Conservation (phyloP, 2,888 invertebrate genomes). For the Chesias legatella region DNA sequence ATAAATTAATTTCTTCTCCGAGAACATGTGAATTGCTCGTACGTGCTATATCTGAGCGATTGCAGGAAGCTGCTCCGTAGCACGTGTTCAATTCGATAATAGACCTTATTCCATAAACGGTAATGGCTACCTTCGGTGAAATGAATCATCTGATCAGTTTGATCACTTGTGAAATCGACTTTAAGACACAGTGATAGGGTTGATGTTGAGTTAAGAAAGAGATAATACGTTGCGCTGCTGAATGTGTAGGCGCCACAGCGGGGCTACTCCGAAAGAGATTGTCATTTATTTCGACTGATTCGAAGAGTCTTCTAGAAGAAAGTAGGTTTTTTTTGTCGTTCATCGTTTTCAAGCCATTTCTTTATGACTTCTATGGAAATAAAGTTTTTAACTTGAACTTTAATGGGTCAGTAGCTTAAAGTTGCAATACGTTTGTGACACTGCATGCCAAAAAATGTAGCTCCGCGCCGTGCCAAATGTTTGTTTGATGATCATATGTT, state of each 20-base stretch:
- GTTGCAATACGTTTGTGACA: too few species aligned
- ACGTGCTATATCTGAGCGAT: constrained; percentile 56
- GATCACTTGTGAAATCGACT: constrained; percentile 2
- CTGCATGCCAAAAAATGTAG: too few species aligned
- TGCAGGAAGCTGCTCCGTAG: constrained; percentile 42
- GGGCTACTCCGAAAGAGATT: constrained; percentile 22
- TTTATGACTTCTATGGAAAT: too few species aligned
- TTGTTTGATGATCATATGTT: too few species aligned
- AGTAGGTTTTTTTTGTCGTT: too few species aligned
- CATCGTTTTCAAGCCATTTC: too few species aligned
- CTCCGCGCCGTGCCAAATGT: too few species aligned
- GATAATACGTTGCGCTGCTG: constrained; percentile 18
- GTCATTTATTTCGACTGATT: background rate
- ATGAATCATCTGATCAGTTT: constrained; percentile 20
- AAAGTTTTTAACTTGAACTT: too few species aligned
- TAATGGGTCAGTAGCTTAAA: too few species aligned
- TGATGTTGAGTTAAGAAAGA: background rate
- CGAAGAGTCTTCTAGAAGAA: too few species aligned
- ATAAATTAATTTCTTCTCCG: constrained; percentile 45
- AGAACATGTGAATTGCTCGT: constrained; percentile 48
- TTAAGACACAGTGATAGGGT: constrained; percentile 5
- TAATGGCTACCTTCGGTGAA: constrained; percentile 36
- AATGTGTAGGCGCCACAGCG: constrained; percentile 17
- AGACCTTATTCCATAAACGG: constrained; percentile 34
- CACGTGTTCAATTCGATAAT: constrained; percentile 28